A percentile compares a stretch with the other conserved stretches of the same genome.
These are phyloP conservation scores for Eulemur mongoz DNA, from an alignment of 2,797 vertebrate species.

Conservation along the genomic window DNA sequence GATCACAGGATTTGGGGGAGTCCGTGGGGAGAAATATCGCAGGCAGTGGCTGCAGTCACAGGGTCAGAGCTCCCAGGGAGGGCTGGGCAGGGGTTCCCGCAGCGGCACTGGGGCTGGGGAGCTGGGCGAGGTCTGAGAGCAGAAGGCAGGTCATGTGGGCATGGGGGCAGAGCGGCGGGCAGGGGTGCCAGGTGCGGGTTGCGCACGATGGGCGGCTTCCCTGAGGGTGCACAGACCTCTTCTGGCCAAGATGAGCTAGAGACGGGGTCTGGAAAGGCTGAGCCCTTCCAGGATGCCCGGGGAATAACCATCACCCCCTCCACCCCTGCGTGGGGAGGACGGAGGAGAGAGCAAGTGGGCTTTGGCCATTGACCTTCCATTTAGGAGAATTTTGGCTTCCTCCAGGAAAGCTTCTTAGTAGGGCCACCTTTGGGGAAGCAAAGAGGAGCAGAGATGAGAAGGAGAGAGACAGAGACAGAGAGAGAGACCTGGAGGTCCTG, in stretches of 20 bases:
- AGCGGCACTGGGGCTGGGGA: neutral
- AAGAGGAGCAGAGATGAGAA: neutral
- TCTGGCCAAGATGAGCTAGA: neutral
- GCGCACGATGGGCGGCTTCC: neutral
- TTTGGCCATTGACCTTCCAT: neutral
- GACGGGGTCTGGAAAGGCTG: neutral
- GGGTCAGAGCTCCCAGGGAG: neutral
- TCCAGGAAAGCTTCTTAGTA: neutral
- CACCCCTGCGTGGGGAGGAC: neutral
- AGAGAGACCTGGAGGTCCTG: neutral
- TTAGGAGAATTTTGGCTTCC: neutral
- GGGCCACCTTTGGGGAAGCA: neutral
- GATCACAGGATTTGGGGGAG: neutral
- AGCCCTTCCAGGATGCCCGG: neutral
- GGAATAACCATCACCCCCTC: neutral
- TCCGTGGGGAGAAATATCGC: neutral
- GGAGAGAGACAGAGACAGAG: too few species aligned
- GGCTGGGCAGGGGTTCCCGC: neutral
- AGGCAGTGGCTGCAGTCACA: neutral
- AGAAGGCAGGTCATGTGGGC: neutral
- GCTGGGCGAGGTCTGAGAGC: neutral
- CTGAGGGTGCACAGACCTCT: neutral
- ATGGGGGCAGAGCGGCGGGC: fast-evolving
- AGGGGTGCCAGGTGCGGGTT: neutral
- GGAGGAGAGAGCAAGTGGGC: neutral